Evolutionary conservation across 2,113 vertebrate species (phyloP).

Genomic region (Sorex araneus): DNA sequence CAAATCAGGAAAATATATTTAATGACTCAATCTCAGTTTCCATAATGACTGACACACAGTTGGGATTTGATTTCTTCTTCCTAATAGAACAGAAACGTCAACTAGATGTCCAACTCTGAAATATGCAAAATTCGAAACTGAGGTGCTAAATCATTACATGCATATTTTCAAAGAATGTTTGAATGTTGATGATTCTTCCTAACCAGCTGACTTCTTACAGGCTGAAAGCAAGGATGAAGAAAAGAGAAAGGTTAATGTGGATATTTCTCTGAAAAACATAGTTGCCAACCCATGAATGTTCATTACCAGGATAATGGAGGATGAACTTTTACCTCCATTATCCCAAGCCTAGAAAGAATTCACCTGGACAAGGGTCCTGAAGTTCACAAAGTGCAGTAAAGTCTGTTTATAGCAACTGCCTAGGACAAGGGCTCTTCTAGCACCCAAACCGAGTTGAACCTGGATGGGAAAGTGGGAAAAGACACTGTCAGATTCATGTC

Average conservation of each 20-base stretch:
- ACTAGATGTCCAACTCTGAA: neutral
- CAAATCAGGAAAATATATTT: neutral
- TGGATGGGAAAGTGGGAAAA: no score
- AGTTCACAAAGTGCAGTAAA: neutral
- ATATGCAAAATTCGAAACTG: neutral
- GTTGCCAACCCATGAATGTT: neutral
- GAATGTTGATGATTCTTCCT: neutral
- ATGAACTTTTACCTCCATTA: neutral
- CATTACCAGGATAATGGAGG: neutral
- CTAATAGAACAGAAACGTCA: neutral
- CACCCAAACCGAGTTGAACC: neutral
- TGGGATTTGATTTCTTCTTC: neutral
- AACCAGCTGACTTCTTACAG: neutral
- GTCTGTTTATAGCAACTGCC: neutral
- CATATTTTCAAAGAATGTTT: conserved; percentile 33
- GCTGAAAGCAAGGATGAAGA: neutral
- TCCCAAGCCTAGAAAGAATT: neutral
- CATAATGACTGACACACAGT: neutral
- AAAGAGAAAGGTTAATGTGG: neutral
- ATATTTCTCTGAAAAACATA: neutral
- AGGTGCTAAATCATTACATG: neutral
- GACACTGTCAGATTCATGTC: neutral
- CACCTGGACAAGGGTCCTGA: no score
- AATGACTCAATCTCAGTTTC: neutral
- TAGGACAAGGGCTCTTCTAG: neutral